Conservation (phyloP, 2,113 vertebrate genomes). For the Pteruthius melanotis region DNA sequence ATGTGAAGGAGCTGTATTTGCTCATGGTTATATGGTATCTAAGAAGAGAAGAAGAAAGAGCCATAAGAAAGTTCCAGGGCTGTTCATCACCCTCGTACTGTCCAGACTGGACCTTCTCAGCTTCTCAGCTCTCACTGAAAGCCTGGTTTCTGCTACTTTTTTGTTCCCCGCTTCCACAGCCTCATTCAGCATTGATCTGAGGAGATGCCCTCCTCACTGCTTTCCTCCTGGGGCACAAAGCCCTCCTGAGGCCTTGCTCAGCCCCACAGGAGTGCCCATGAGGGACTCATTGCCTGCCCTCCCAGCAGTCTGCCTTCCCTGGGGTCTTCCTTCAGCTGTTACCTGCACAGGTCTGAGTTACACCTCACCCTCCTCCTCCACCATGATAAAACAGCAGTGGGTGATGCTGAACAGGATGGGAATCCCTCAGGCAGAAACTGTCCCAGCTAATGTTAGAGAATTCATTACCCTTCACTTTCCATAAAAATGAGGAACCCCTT, state of each 20-base stretch:
- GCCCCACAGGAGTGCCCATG: rapidly evolving
- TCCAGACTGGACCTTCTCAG: background rate
- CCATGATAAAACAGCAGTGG: background rate
- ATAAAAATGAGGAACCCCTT: background rate
- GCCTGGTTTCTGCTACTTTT: background rate
- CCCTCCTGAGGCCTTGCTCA: background rate
- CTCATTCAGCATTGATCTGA: background rate
- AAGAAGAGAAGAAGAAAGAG: background rate
- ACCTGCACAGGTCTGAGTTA: background rate
- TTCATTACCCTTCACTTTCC: background rate
- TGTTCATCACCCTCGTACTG: background rate
- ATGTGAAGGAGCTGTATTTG: background rate
- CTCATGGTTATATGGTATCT: rapidly evolving
- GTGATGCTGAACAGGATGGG: background rate
- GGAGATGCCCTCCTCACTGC: background rate
- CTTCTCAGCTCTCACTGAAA: background rate
- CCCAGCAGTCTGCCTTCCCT: background rate
- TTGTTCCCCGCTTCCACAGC: background rate
- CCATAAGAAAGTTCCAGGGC: background rate
- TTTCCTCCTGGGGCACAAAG: background rate
- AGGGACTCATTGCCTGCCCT: background rate
- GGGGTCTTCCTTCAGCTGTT: background rate
- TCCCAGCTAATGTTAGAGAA: background rate
- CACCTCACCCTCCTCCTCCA: background rate
- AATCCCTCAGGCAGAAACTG: background rate